phyloP scores from a whole-genome alignment of 2,113 vertebrate genomes.

The Anser brachyrhynchus region DNA sequence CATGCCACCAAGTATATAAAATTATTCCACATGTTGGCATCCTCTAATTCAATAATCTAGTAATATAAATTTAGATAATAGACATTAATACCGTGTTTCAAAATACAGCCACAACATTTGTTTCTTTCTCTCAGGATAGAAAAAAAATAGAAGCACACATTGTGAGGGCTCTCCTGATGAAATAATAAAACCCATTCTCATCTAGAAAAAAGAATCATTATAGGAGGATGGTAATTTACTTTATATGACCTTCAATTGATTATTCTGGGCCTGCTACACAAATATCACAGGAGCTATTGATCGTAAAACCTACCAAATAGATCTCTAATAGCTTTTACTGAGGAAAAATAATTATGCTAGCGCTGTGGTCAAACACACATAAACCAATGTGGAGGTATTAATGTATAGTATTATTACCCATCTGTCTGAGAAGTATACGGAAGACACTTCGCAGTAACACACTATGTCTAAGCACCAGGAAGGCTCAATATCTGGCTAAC shows the following conservation, averaged over 20 bases:
- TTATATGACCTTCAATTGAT: constrained; percentile 92
- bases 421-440: constrained; percentile 75
- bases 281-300: constrained; percentile 93
- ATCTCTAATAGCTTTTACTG: constrained; percentile 91
- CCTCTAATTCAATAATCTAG: constrained; percentile 74
- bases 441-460: constrained; percentile 59
- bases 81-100: constrained; percentile 69
- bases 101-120: constrained; percentile 69
- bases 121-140: constrained; percentile 48
- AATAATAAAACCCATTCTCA: constrained; percentile 90
- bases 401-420: constrained; percentile 86
- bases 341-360: constrained; percentile 87
- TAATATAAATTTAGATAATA: constrained; percentile 76
- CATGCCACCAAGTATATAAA: constrained; percentile 67
- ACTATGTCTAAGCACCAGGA: constrained; percentile 60
- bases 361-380: constrained; percentile 86
- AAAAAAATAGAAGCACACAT: constrained; percentile 11
- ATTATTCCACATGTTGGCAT: constrained; percentile 67
- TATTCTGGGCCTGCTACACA: constrained; percentile 88
- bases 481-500: constrained; percentile 74
- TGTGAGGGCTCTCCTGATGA: constrained; percentile 76
- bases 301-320: constrained; percentile 89
- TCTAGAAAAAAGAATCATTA: constrained; percentile 89
- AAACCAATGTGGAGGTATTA: constrained; percentile 85
- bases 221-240: constrained; percentile 90